Evolutionary conservation across 2,888 invertebrate species (phyloP).

Genomic region (Thymelicus acteon): DNA sequence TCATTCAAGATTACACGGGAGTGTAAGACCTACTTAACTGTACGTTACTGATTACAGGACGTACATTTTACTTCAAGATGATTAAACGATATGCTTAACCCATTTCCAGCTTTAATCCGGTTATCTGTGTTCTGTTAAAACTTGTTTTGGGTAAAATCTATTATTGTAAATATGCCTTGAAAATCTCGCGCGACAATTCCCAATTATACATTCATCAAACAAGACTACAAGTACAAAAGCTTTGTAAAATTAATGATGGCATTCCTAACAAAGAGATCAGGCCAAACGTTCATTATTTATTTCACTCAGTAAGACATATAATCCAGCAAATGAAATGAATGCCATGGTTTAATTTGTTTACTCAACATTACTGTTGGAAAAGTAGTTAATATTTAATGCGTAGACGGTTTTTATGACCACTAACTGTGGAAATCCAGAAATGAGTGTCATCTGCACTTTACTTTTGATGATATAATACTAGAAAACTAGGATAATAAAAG

Average conservation of each 20-base stretch:
- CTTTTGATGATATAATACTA: too few relatives aligned
- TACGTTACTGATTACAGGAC: neutral
- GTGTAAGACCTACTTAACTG: too few relatives aligned
- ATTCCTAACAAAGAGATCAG: slow-evolving; percentile 57
- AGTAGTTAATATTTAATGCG: too few relatives aligned
- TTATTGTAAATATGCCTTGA: too few relatives aligned
- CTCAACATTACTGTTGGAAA: neutral
- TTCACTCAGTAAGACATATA: slow-evolving; percentile 46
- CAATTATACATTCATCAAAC: slow-evolving; percentile 55
- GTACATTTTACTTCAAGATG: neutral
- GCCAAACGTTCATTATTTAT: slow-evolving; percentile 53
- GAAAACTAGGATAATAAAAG: too few relatives aligned
- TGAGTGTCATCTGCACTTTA: too few relatives aligned
- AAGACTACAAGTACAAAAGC: slow-evolving; percentile 47
- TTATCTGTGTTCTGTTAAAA: too few relatives aligned
- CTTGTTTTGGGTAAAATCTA: too few relatives aligned
- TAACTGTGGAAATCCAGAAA: too few relatives aligned
- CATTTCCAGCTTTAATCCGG: neutral
- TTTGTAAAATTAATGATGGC: slow-evolving; percentile 56
- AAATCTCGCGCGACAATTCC: slow-evolving; percentile 1
- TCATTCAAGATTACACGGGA: too few relatives aligned
- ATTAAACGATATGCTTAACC: neutral
- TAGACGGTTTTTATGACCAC: too few relatives aligned
- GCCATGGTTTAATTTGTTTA: slow-evolving; percentile 17
- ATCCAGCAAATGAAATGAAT: slow-evolving; percentile 40